Base-by-base conservation (phyloP, 2,888 invertebrate genomes). In the Eurois occulta region DNA sequence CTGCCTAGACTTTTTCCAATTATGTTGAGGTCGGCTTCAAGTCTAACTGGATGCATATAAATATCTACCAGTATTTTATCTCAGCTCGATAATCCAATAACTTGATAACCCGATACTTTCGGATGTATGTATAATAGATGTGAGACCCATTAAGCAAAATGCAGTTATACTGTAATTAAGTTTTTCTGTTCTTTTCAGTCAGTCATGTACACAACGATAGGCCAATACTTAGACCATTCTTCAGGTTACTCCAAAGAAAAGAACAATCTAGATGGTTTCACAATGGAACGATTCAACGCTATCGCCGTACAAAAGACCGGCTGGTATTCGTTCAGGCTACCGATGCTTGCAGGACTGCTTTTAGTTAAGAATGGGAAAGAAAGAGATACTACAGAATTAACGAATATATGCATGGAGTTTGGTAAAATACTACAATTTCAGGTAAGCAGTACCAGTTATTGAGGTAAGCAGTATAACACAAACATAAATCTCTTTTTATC, bases 341-440 rank as follows among this genome's bases (percentile, higher is more conserved):
- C 81, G 1, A 35, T 70, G 24, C 35, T 84, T 16, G 46, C 13
- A 21, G 85, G 32, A n/a, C 55, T 80, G 28, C 18, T 66, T 21
- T 28, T 84, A 55, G 65, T 80, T n/a, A 62, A 67, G 8, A 80
- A 84, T 41, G 69, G 69, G 0, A 80, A 62, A 35, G 46, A 73
- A 35, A 73, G 35, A 70, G 60, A 69, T 35, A 70, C 41, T 2
- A 35, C 48, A 28, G 73, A 84, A 28, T n/a, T 66, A 41, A 38
- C 28, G 24, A n/a, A 38, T 32, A 80, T 81, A 10, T 80, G 85
- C 46, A 67, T 32, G 24, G 85, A 84, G 16, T 60, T 81, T 16
- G 81, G 84, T 13, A 84, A 73, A 72, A 52, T 84, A 69, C 24
- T 81, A 18, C 81, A 81, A 69, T n/a, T 66, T 52, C 84, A 84